Evolutionary conservation across 2,888 invertebrate genomes (phyloP).

Genomic region (Xanthorhoe designata): DNA sequence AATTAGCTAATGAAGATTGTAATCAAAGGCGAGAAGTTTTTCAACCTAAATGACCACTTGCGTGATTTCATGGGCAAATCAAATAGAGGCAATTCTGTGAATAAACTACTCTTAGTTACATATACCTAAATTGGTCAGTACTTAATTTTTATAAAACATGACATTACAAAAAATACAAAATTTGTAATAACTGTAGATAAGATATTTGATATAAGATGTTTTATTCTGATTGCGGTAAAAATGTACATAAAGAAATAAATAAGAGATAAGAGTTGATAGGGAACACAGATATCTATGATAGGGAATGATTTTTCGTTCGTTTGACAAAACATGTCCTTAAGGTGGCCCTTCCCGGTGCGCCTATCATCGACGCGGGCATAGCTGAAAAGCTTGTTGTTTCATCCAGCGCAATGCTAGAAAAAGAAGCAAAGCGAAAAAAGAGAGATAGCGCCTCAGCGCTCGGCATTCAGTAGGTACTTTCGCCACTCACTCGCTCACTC

Average conservation of each 20-base stretch:
- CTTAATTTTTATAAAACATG: neutral
- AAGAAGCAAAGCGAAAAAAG: no score
- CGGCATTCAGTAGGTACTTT: no score
- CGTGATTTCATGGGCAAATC: neutral
- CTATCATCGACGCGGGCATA: no score
- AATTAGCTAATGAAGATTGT: neutral
- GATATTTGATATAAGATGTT: constrained; percentile 3
- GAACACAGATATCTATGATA: no score
- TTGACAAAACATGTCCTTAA: no score
- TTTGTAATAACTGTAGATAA: constrained; percentile 4
- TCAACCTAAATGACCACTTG: neutral
- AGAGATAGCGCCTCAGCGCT: no score
- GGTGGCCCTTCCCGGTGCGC: no score
- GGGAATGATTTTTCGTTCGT: neutral
- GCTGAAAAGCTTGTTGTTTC: no score
- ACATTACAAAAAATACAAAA: neutral
- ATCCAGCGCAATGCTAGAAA: no score
- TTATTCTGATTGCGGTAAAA: constrained; percentile 15
- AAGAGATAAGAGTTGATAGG: constrained; percentile 15
- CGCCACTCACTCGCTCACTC: no score
- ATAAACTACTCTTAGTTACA: neutral
- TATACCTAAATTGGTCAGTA: neutral
- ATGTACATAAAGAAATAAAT: constrained; percentile 5
- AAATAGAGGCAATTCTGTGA: neutral
- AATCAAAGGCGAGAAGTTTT: neutral